Evolutionary conservation across 2,797 vertebrate species (phyloP).

Genomic region (Protosalanx chinensis): DNA sequence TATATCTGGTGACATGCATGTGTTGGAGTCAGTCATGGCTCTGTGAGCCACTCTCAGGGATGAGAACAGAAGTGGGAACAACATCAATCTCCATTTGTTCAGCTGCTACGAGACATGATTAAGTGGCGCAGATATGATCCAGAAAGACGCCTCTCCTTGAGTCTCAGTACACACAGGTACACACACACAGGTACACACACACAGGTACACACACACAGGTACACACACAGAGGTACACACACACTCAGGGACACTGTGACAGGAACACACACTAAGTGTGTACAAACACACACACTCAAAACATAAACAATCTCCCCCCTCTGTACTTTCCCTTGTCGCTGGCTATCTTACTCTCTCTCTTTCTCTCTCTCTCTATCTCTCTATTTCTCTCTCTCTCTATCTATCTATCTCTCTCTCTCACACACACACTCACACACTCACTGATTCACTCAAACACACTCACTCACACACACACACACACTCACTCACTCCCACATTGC

Average conservation of each 20-base stretch:
- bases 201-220: not conserved
- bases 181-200: conserved; percentile 6
- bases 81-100: conserved; percentile 55
- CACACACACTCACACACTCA: too few species aligned
- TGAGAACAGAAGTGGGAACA: conserved; percentile 32
- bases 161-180: conserved; percentile 10
- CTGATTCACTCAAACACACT: too few species aligned
- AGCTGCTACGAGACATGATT: conserved; percentile 52
- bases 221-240: conserved; percentile 2
- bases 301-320: not conserved
- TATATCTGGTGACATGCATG: conserved; percentile 47
- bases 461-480: conserved; percentile 2
- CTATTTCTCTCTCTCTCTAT: too few species aligned
- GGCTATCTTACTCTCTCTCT: too few species aligned
- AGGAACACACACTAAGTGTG: not conserved
- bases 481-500: not conserved
- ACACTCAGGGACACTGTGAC: not conserved
- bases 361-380: too few species aligned
- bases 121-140: conserved; percentile 49
- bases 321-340: too few species aligned
- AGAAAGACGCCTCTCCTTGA: conserved; percentile 30
- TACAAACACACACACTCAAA: not conserved
- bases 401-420: too few species aligned
- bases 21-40: conserved; percentile 45
- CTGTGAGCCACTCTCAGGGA: conserved; percentile 40